These are phyloP conservation scores for Aldrovandia affinis DNA, from an alignment of 2,797 vertebrate species.

Conservation along the genomic window DNA sequence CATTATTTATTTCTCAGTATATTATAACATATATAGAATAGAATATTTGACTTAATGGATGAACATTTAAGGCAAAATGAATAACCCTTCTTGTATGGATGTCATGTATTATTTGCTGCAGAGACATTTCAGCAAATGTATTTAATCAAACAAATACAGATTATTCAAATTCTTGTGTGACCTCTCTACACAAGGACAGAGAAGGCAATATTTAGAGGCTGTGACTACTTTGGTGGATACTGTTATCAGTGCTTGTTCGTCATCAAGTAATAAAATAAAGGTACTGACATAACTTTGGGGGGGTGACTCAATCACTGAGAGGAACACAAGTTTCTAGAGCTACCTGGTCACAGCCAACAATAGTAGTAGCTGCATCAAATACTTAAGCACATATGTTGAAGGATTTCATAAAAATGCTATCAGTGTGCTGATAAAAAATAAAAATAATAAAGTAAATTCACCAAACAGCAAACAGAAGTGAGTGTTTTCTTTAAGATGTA, in stretches of 20 bases:
- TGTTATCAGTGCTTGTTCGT: background rate
- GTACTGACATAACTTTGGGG: background rate
- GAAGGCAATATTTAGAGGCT: too few species aligned
- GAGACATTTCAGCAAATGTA: too few species aligned
- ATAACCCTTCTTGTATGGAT: too few species aligned
- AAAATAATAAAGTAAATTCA: too few species aligned
- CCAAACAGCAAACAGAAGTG: too few species aligned
- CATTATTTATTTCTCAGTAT: background rate
- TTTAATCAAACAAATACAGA: too few species aligned
- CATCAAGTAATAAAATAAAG: background rate
- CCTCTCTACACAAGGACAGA: constrained; percentile 3
- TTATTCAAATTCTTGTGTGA: background rate
- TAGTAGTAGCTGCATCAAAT: constrained; percentile 19
- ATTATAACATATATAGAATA: background rate
- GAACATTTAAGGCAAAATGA: background rate
- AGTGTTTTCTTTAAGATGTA: background rate
- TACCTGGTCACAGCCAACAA: constrained; percentile 8
- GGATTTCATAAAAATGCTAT: constrained; percentile 11
- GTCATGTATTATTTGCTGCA: too few species aligned
- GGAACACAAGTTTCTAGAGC: background rate
- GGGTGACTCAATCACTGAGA: background rate
- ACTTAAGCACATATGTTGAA: constrained; percentile 27
- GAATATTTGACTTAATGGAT: background rate
- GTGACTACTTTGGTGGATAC: background rate
- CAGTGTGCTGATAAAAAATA: background rate